Base-by-base conservation (phyloP, 2,113 vertebrate genomes). In the Oceanites oceanicus region DNA sequence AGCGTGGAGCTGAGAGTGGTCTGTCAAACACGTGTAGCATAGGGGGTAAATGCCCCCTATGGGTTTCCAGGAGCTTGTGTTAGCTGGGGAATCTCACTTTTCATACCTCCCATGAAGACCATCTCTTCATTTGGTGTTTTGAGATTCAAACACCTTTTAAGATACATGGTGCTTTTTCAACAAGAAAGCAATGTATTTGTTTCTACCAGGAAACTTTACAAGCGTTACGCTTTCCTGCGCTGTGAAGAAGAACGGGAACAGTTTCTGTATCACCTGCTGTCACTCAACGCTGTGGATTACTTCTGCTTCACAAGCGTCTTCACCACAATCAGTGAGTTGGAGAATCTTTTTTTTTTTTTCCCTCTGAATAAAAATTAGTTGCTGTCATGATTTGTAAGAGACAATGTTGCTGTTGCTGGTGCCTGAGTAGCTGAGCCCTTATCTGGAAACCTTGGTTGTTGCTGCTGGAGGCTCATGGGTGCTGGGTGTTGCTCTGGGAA, bases 281-380 rank as follows among this genome's bases (percentile, higher is more conserved):
- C 99, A 2, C 99, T 99, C 92, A 99, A 99, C 18, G 99, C 99
- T 2, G 99, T 99, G 97, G 99, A 99, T 97, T 99, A 99, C 91
- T 99, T 99, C 98, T 99, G 99, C 98, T 99, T 99, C 97, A 99
- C 99, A 63, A 99, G 98, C 2, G 99, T 99, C 94, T 99, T 99
- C 97, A 99, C 99, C 94, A 99, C 99, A 15, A 99, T 99, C 96
- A 97, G 99, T 99, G 97, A 98, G 99, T 98, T 89, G 93, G 56
- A 93, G 92, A 93, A 62, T 10, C 77, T 9, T 5, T 86, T 67
- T 42, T 86, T 67, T 42, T 68, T 56, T 73, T 78, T 14, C 21
- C 38, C 45, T 74, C 52, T 55, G 73, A 94, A 71, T 53, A 66
- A 79, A 82, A 94, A 86, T 25, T 14, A 74, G 26, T 32, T 66